Evolutionary conservation across 1,140 invertebrate genomes (phyloP).

Genomic region (Drosophila tropicalis): DNA sequence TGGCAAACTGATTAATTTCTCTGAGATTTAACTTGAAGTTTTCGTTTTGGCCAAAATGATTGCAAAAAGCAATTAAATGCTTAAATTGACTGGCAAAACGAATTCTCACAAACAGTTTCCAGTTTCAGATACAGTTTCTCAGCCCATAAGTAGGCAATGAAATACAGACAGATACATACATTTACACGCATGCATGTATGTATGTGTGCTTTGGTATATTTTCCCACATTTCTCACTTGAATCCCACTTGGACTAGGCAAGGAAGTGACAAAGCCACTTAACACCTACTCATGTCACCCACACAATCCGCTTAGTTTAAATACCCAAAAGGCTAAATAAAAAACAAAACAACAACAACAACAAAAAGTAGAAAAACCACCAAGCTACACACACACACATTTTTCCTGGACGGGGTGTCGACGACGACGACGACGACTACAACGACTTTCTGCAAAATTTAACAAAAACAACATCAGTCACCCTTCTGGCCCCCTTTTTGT

Average conservation of each 20-base stretch:
- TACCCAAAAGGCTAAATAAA: slow-evolving; percentile 79
- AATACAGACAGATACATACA: not conserved
- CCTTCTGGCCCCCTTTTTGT: slow-evolving; percentile 51
- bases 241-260: slow-evolving; percentile 28
- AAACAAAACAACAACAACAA: slow-evolving; percentile 58
- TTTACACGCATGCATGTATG: not conserved
- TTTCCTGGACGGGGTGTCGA: slow-evolving; percentile 11
- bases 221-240: slow-evolving; percentile 50
- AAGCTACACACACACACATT: slow-evolving; percentile 34
- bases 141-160: slow-evolving; percentile 21
- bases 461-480: slow-evolving; percentile 76
- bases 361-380: slow-evolving; percentile 62
- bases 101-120: slow-evolving; percentile 22
- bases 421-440: slow-evolving; percentile 31
- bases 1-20: slow-evolving; percentile 65
- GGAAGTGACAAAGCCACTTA: slow-evolving; percentile 79
- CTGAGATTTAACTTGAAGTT: slow-evolving; percentile 49
- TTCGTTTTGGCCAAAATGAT: slow-evolving; percentile 33
- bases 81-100: slow-evolving; percentile 63
- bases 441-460: slow-evolving; percentile 81
- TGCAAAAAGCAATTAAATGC: slow-evolving; percentile 70
- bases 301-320: slow-evolving; percentile 81
- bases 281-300: slow-evolving; percentile 81
- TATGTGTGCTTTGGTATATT: slow-evolving; percentile 16
- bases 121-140: slow-evolving; percentile 14